Percentiles rank a stretch among this genome's conserved stretches.
phyloP scores from a whole-genome alignment of 2,113 vertebrate species.

The Mustela nigripes region DNA sequence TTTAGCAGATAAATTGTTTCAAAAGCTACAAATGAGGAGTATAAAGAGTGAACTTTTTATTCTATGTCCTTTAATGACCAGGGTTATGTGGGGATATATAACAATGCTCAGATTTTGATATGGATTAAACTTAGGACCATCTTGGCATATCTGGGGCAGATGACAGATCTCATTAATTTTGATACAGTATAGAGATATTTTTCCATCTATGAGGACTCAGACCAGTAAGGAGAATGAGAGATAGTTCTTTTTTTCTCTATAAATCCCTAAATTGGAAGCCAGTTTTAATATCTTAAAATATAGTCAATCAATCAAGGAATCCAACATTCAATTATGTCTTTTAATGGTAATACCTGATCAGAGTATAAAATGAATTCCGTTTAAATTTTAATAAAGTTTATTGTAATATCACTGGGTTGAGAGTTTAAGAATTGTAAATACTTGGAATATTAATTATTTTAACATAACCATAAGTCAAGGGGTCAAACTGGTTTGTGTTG shows the following conservation, averaged over 20 bases:
- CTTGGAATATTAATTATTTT: conserved; percentile 27
- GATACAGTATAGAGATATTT: background rate
- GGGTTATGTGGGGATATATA: background rate
- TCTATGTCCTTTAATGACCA: background rate
- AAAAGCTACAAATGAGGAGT: background rate
- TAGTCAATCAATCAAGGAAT: background rate
- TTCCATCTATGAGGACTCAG: background rate
- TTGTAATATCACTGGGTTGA: background rate
- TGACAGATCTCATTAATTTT: conserved; percentile 1
- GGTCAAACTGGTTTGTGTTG: background rate
- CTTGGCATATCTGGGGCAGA: conserved; percentile 42
- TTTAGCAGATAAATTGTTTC: background rate
- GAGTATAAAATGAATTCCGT: background rate
- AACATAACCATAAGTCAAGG: background rate
- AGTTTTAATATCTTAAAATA: background rate
- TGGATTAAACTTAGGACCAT: background rate
- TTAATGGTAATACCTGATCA: background rate
- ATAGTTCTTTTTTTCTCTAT: background rate
- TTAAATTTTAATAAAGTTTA: background rate
- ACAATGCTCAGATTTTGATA: background rate
- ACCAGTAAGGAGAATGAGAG: background rate
- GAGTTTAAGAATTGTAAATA: background rate
- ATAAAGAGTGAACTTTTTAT: background rate
- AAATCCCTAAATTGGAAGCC: background rate
- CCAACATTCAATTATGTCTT: background rate